These are phyloP conservation scores for Dendrolimus kikuchii DNA, from an alignment of 1,140 invertebrate genomes.

Conservation along the genomic window DNA sequence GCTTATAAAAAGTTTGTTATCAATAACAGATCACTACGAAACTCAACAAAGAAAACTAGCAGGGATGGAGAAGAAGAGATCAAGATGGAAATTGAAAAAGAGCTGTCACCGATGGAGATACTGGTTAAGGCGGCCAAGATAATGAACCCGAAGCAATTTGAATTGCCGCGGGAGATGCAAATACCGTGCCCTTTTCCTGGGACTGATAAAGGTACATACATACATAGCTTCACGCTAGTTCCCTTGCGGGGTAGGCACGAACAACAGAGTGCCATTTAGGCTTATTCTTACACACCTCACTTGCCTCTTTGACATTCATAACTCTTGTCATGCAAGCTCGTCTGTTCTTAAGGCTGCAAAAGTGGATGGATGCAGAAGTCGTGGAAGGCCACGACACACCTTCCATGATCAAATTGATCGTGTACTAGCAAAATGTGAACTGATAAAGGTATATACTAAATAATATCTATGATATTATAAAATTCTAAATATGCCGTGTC, in stretches of 20 bases:
- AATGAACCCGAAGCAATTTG: slow-evolving; percentile 92
- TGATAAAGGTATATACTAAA: slow-evolving; percentile 59
- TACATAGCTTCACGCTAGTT: background rate
- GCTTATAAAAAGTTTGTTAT: slow-evolving; percentile 1
- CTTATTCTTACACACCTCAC: no score
- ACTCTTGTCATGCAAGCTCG: no score
- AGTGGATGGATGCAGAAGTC: no score
- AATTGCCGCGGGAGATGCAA: slow-evolving; percentile 85
- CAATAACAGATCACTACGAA: slow-evolving; percentile 31
- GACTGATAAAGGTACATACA: slow-evolving; percentile 76
- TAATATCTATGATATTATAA: no score
- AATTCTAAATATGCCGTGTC: no score
- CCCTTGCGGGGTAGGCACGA: no score
- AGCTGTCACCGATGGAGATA: slow-evolving; percentile 79
- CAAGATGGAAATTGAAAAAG: slow-evolving; percentile 48
- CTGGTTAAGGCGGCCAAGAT: slow-evolving; percentile 85
- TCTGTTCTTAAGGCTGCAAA: no score
- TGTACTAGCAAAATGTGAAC: no score
- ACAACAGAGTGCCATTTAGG: no score
- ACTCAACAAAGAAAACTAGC: slow-evolving; percentile 39
- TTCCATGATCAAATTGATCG: no score
- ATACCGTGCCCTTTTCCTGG: slow-evolving; percentile 88
- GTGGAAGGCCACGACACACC: no score
- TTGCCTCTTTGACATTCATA: no score
- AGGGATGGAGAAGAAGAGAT: slow-evolving; percentile 29